Evolutionary conservation across 2,113 vertebrate genomes (phyloP), one percentile per base, ranked within the genome.

Genomic region (Pitta sordida): DNA sequence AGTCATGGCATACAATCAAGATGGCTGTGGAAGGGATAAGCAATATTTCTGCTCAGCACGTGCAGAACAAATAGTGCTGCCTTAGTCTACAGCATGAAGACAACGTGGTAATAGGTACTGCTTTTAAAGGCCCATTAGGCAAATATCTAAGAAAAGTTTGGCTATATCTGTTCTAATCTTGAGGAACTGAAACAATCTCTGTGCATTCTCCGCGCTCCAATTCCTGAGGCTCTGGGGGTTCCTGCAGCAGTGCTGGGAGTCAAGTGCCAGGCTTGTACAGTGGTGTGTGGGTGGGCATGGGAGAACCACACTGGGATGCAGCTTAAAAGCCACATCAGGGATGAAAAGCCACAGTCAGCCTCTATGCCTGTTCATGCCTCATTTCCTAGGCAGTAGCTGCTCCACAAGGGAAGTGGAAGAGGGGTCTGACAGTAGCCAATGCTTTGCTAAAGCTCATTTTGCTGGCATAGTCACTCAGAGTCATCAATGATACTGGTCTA

Each of bases 401-500:
- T 84, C 52, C 70, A 52, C 22, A 32, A 20, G 46, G 15, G 51
- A 69, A 77, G 23, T 27, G 24, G 22, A 64, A 94, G 9, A 7
- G 15, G 26, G 12, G 6, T 34, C 63, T 63, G 34, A 67, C 48
- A 86, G 62, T 5, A 92, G 44, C 9, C 7, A 1, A 58, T 85
- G 65, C 43, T 68, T 84, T 95, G 53, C 90, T 2, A 34, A 81
- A 53, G 13, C 30, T 89, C 53, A 86, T 91, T 90, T 68, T 90
- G 55, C 46, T 91, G 90, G 75, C 79, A 53, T 12, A 86, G 34
- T 62, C 49, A 65, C 78, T 83, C 26, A 51, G 88, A 91, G 75
- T 83, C 90, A 83, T 80, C 90, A 86, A 1, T 64, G 73, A 37
- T 16, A 36, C 29, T 58, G 63, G 23, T 94, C 94, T 96, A 96